These are phyloP conservation scores for Pitta sordida DNA, from an alignment of 2,113 vertebrate species.

Conservation along the genomic window DNA sequence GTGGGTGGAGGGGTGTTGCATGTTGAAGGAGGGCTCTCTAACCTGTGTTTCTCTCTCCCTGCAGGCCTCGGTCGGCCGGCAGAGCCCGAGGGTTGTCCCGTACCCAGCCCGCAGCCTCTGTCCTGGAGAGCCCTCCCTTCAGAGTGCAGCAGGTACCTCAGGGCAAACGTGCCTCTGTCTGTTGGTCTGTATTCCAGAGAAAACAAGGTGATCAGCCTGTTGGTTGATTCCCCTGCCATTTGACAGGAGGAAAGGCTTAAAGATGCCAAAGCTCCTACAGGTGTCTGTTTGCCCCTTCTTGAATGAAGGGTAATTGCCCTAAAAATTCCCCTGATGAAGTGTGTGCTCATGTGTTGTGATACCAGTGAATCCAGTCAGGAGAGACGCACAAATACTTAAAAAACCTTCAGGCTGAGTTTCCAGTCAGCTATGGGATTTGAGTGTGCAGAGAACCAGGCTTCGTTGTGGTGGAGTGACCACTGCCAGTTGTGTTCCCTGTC, in stretches of 20 bases:
- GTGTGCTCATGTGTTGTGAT: not conserved
- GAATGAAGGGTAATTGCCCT: not conserved
- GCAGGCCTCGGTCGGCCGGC: conserved; percentile 74
- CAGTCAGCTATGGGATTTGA: not conserved
- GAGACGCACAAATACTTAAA: not conserved
- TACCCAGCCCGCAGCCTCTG: conserved; percentile 65
- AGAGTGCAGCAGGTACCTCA: conserved; percentile 71
- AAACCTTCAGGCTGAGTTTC: not conserved
- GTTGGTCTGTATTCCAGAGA: not conserved
- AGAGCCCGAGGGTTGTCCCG: conserved; percentile 65
- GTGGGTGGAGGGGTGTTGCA: not conserved
- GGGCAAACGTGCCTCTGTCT: not conserved
- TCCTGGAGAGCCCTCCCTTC: conserved; percentile 64
- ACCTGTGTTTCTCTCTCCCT: not conserved
- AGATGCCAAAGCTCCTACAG: not conserved
- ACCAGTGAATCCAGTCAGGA: not conserved
- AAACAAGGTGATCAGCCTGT: not conserved
- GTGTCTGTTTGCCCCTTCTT: not conserved
- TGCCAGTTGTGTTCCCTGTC: not conserved
- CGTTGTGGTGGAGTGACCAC: not conserved
- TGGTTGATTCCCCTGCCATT: not conserved
- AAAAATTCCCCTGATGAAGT: not conserved
- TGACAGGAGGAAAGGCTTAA: not conserved
- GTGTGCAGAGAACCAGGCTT: not conserved
- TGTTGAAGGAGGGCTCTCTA: not conserved